Conservation (phyloP, 2,797 vertebrate species). For the Parotocinclus haroldoi region DNA sequence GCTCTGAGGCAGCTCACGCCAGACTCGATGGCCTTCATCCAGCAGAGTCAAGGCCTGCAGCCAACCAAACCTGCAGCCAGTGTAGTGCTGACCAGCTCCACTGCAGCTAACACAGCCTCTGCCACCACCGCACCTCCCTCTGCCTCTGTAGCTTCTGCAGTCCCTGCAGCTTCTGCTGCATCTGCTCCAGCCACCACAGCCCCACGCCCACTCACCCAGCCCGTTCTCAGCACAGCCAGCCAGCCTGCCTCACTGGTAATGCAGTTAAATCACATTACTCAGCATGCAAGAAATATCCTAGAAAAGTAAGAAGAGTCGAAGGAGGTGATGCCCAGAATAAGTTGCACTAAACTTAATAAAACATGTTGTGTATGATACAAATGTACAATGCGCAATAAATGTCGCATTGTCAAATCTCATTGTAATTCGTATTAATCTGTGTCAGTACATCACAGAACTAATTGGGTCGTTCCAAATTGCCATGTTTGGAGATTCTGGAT, state of each 20-base stretch:
- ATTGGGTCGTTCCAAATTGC: no score
- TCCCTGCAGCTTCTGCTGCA: conserved; percentile 58
- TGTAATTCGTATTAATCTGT: no score
- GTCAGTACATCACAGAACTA: no score
- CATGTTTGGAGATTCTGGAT: no score
- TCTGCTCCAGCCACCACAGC: conserved; percentile 64
- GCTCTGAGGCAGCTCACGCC: conserved; percentile 95
- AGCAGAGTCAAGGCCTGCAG: conserved; percentile 89
- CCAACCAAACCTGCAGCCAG: conserved; percentile 54
- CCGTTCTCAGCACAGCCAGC: conserved; percentile 80
- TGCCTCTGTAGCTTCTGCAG: conserved; percentile 42
- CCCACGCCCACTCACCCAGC: conserved; percentile 80
- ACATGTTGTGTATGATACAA: no score
- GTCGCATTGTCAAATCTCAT: no score
- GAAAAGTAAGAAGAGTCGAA: no score
- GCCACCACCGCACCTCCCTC: conserved; percentile 45
- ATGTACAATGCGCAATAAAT: no score
- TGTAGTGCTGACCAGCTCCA: conserved; percentile 63
- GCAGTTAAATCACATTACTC: not conserved
- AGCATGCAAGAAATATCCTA: no score
- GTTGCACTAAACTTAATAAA: no score
- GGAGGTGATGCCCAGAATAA: no score
- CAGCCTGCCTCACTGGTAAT: conserved; percentile 81
- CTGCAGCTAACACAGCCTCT: conserved; percentile 34
- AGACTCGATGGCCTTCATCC: conserved; percentile 93